Percentiles rank a stretch among this genome's conserved stretches.
Evolutionary conservation across 2,113 vertebrate species (phyloP).

Genomic region (Tauraco erythrolophus): DNA sequence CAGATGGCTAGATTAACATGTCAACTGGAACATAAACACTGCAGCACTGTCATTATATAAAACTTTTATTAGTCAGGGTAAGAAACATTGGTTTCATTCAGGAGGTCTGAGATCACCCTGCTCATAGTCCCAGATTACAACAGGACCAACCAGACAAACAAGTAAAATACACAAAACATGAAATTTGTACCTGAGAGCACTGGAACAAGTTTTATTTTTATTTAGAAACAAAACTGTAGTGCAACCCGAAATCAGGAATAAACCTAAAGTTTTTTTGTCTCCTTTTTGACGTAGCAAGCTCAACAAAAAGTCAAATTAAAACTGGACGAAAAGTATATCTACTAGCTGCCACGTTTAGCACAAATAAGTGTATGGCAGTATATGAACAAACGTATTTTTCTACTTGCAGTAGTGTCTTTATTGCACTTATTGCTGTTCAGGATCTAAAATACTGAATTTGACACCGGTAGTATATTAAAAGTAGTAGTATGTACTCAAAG

Average conservation of each 20-base stretch:
- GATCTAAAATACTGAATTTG: background rate
- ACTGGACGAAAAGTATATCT: background rate
- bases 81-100: slow-evolving; percentile 20
- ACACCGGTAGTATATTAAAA: background rate
- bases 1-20: background rate
- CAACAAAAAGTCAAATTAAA: background rate
- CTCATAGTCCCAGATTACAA: slow-evolving; percentile 3
- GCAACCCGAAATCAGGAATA: background rate
- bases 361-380: background rate
- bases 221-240: background rate
- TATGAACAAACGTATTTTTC: background rate
- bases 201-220: slow-evolving; percentile 14
- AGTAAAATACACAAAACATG: slow-evolving; percentile 6
- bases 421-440: slow-evolving; percentile 10
- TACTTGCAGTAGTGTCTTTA: background rate
- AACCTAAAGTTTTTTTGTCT: background rate
- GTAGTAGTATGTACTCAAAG: background rate
- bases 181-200: slow-evolving; percentile 32
- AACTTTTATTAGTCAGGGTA: slow-evolving; percentile 42
- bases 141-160: background rate
- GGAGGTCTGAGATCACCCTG: background rate
- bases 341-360: slow-evolving; percentile 17
- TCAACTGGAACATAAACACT: slow-evolving; percentile 27
- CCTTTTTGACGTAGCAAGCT: background rate
- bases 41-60: background rate